Conservation (phyloP, 2,113 vertebrate species). For the Trachemys scripta region DNA sequence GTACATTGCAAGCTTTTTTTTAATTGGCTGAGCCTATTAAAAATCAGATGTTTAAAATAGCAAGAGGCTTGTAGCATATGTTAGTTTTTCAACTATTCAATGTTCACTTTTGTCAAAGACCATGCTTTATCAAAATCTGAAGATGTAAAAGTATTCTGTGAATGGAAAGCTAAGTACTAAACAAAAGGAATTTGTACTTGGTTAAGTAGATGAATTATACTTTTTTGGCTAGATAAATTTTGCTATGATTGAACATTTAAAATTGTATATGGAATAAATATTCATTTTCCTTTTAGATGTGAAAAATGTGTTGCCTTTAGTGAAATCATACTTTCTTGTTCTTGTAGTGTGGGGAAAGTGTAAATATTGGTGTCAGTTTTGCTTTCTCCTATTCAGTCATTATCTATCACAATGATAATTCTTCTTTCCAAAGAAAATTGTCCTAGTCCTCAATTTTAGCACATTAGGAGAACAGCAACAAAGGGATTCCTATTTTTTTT, state of each 20-base stretch:
- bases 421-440: not conserved
- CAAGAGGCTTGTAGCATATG: not conserved
- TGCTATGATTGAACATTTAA: not conserved
- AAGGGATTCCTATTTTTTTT: not conserved
- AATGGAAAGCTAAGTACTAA: not conserved
- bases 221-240: not conserved
- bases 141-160: not conserved
- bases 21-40: not conserved
- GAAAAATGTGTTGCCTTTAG: not conserved
- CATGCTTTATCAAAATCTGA: not conserved
- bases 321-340: not conserved
- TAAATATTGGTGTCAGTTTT: no score
- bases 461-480: accelerated
- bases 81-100: not conserved
- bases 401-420: not conserved
- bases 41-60: not conserved
- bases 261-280: not conserved
- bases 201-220: not conserved
- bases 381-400: not conserved
- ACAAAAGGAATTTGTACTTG: not conserved
- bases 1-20: not conserved
- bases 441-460: not conserved
- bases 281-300: not conserved
- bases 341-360: not conserved
- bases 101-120: not conserved